These are phyloP conservation scores for Cebus imitator DNA, from an alignment of 2,113 vertebrate genomes.

Conservation along the genomic window DNA sequence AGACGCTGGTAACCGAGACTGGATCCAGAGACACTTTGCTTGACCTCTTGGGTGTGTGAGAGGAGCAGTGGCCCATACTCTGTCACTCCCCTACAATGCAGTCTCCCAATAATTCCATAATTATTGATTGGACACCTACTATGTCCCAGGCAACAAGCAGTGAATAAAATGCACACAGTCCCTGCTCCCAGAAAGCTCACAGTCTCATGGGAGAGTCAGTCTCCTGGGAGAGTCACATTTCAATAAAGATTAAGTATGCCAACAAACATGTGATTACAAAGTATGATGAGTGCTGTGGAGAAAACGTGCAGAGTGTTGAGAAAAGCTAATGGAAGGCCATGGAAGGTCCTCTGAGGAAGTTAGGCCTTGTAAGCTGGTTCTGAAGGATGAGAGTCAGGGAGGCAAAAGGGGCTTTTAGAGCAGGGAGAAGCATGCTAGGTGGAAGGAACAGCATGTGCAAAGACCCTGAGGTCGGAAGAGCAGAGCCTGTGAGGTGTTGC, in stretches of 20 bases:
- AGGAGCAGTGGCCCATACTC: not conserved
- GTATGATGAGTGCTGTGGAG: not conserved
- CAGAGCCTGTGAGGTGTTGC: too few relatives aligned
- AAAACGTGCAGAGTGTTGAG: not conserved
- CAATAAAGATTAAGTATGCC: not conserved
- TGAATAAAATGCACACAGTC: not conserved
- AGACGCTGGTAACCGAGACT: not conserved
- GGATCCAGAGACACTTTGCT: not conserved
- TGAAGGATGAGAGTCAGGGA: not conserved
- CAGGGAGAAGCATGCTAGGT: not conserved
- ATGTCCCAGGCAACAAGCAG: not conserved
- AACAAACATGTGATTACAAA: not conserved
- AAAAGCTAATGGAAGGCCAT: not conserved
- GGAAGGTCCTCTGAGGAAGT: not conserved
- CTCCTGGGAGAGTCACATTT: not conserved
- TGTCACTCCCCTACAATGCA: accelerated
- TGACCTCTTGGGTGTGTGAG: not conserved
- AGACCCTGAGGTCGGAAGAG: not conserved
- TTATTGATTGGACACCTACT: not conserved
- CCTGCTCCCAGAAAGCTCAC: not conserved
- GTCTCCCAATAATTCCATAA: not conserved
- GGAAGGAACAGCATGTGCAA: not conserved
- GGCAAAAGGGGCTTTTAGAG: too few relatives aligned
- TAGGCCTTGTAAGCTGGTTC: not conserved
- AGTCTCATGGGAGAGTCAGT: not conserved